Percentiles rank a stretch among this genome's conserved stretches.
Evolutionary conservation across 1,140 invertebrate genomes (phyloP).

Genomic region (Tetramorium alpestre): DNA sequence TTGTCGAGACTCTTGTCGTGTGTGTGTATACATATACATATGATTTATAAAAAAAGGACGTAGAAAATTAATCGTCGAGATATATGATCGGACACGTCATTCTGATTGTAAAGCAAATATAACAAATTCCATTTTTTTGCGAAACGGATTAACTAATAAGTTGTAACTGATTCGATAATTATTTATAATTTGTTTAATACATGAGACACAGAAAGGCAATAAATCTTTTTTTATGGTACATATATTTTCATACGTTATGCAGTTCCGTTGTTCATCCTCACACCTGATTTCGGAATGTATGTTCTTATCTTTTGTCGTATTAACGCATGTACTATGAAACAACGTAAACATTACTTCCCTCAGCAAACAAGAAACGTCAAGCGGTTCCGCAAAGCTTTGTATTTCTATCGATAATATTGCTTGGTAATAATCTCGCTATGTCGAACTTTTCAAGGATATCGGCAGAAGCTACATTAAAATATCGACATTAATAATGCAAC

Average conservation of each 20-base stretch:
- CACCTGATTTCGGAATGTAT: not conserved
- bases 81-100: not conserved
- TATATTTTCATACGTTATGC: not conserved
- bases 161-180: too few species aligned
- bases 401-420: conserved; percentile 50
- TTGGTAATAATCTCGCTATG: not conserved
- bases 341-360: conserved; percentile 34
- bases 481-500: not conserved
- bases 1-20: not conserved
- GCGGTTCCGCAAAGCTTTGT: not conserved
- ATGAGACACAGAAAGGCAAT: not conserved
- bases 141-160: not conserved
- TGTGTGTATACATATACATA: not conserved
- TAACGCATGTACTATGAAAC: conserved; percentile 10
- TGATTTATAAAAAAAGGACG: not conserved
- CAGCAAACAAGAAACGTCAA: not conserved
- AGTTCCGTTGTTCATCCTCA: not conserved
- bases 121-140: not conserved
- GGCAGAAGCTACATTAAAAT: not conserved
- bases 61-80: not conserved
- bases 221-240: not conserved
- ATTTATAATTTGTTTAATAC: too few species aligned
- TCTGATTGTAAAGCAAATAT: not conserved
- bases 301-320: conserved; percentile 18
- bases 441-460: not conserved